Evolutionary conservation across 2,888 invertebrate genomes (phyloP).

Genomic region (Chrysodeixis includens): DNA sequence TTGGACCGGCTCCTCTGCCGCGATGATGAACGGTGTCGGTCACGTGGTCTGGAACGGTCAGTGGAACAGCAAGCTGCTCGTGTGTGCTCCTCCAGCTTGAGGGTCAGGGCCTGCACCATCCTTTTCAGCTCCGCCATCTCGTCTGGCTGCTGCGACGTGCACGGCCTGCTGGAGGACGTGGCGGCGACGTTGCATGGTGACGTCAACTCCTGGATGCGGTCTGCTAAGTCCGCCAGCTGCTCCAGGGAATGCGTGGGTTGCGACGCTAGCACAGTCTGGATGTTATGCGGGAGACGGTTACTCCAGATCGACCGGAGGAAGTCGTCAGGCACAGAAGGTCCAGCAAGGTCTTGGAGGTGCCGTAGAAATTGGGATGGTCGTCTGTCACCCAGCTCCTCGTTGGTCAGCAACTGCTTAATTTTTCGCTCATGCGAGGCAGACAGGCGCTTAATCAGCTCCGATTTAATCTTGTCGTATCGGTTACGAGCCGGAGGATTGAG

Average conservation of each 20-base stretch:
- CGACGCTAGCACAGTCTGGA: slow-evolving; percentile 7
- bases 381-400: too few relatives aligned
- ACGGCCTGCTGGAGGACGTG: neutral
- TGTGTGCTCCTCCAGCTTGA: neutral
- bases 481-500: too few relatives aligned
- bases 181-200: neutral
- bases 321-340: slow-evolving; percentile 1
- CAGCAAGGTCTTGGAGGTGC: too few relatives aligned
- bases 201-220: neutral
- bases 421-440: too few relatives aligned
- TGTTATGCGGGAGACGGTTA: slow-evolving; percentile 6
- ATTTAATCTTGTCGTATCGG: too few relatives aligned
- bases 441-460: too few relatives aligned
- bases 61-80: too few relatives aligned
- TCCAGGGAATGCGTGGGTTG: neutral
- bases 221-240: slow-evolving; percentile 9
- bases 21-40: neutral
- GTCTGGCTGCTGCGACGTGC: too few relatives aligned
- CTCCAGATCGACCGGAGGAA: slow-evolving; percentile 1
- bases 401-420: too few relatives aligned
- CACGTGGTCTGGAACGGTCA: neutral
- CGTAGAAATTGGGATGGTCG: too few relatives aligned
- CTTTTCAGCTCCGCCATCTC: neutral
- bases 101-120: neutral
- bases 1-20: slow-evolving; percentile 3